Percentiles rank a stretch among this genome's conserved stretches.
Conservation (phyloP, 30 jellyfish, hydroid and myxozoan species). For the Pelagia noctiluca region DNA sequence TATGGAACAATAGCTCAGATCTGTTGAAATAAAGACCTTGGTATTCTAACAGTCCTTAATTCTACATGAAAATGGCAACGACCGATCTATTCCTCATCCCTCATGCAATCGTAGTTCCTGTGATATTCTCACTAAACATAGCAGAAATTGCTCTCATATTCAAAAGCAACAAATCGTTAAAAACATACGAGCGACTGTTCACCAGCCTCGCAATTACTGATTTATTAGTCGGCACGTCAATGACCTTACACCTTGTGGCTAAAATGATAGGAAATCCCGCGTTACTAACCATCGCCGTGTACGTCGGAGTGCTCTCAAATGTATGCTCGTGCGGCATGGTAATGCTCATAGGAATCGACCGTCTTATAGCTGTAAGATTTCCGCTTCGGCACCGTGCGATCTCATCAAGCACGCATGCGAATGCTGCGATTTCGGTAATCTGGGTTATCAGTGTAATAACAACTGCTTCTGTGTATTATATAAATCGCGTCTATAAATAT, state of each 20-base stretch:
- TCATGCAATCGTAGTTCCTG: not conserved
- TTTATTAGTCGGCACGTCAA: not conserved
- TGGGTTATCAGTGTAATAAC: not conserved
- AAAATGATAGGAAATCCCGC: not conserved
- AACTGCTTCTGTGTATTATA: not conserved
- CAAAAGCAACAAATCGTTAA: not conserved
- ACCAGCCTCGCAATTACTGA: not conserved
- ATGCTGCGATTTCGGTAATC: not conserved
- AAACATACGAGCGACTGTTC: not conserved
- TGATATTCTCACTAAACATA: not conserved
- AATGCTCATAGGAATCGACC: not conserved
- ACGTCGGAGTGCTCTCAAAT: not conserved
- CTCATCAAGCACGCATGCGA: not conserved
- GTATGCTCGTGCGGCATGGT: not conserved
- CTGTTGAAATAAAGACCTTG: too few relatives aligned
- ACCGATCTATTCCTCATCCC: not conserved
- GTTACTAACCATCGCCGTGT: not conserved
- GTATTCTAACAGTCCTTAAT: too few relatives aligned
- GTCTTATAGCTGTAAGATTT: not conserved
- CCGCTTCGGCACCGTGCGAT: not conserved
- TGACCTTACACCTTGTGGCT: not conserved
- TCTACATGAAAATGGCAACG: too few relatives aligned
- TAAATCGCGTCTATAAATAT: not conserved
- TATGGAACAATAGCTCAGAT: too few relatives aligned
- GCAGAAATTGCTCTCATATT: not conserved